Base-by-base conservation (phyloP, 2,113 vertebrate genomes). In the Macrotus californicus region DNA sequence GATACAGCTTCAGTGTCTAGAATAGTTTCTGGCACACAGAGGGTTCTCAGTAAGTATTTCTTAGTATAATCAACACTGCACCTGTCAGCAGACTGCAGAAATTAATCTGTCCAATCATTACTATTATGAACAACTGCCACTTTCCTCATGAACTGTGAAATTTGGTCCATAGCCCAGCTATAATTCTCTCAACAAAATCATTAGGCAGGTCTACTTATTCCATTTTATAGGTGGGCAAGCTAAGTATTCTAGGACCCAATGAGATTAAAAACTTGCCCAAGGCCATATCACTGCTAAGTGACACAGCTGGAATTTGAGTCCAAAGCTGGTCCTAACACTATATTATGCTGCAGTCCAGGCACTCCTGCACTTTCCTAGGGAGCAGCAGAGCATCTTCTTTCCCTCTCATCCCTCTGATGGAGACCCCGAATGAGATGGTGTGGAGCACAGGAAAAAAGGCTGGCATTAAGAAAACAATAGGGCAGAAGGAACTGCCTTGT, bases 401-500 rank as follows among this genome's bases (percentile, higher is more conserved):
- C 22, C 67, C 80, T 73, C 26, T 52, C 59, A 46, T 82, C 61
- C 41, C 9, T 43, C 69, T 6, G 67, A 36, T 69, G 54, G 24
- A 73, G 64, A 52, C 48, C n/a, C 26, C 43, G 24, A 43, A 64
- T 11, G 26, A 83, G 77, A 67, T 13, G 52, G 36, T 43, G n/a
- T 95, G 59, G 31, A 79, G 66, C 41, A 29, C 94, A 50, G 59
- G 16, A 39, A 54, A 54, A 64, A 34, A 79, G 34, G 56, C 91
- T 61, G 43, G 41, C 75, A 11, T 41, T 70, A 94, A 36, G 52
- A 52, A 85, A 95, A 84, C 94, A 97, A 96, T 22, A 66, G 93
- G 87, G 88, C 56, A 48, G 50, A 0, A 22, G 48, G 95, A 87
- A 76, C 2, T 36, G 19, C 43, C 70, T 56, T 95, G 95, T 96